These are phyloP conservation scores for Colostygia pectinataria DNA, from an alignment of 2,888 invertebrate genomes.

Conservation along the genomic window DNA sequence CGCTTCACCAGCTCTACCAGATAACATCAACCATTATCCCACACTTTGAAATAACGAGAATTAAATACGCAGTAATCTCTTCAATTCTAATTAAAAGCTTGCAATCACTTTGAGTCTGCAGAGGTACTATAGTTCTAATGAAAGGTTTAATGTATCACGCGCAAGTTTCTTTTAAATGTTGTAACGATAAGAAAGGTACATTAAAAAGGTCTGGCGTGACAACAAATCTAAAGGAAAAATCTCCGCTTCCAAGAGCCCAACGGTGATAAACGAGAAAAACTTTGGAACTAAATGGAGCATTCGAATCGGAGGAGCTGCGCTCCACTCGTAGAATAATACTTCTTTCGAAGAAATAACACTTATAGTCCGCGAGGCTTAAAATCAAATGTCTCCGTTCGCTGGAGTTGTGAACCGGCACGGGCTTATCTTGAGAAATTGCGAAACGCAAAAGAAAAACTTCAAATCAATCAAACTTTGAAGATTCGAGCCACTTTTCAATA, in stretches of 20 bases:
- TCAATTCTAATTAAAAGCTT: conserved; percentile 17
- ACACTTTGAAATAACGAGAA: conserved; percentile 5
- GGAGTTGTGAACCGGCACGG: conserved; percentile 61
- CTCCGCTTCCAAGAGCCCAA: conserved; percentile 81
- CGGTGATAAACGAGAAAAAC: conserved; percentile 84
- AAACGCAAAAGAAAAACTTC: conserved; percentile 34
- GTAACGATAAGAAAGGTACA: conserved; percentile 79
- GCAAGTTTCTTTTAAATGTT: conserved; percentile 73
- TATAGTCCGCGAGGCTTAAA: conserved; percentile 82
- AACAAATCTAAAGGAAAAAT: conserved; percentile 84
- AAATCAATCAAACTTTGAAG: conserved; percentile 31
- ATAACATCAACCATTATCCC: conserved; percentile 27
- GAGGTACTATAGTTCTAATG: conserved; percentile 18
- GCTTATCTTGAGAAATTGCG: conserved; percentile 64
- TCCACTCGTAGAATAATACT: conserved; percentile 81
- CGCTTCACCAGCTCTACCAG: conserved; percentile 44
- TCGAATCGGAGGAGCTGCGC: conserved; percentile 79
- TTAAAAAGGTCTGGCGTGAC: conserved; percentile 84
- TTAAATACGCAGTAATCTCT: conserved; percentile 6
- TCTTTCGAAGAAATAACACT: conserved; percentile 81
- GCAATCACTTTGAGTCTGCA: conserved; percentile 1
- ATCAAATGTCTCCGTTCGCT: conserved; percentile 78
- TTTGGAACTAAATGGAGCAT: conserved; percentile 83
- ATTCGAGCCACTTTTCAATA: conserved; percentile 14
- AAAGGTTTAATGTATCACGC: conserved; percentile 46